Evolutionary conservation across 2,113 vertebrate species (phyloP).

Genomic region (Phainopepla nitens): DNA sequence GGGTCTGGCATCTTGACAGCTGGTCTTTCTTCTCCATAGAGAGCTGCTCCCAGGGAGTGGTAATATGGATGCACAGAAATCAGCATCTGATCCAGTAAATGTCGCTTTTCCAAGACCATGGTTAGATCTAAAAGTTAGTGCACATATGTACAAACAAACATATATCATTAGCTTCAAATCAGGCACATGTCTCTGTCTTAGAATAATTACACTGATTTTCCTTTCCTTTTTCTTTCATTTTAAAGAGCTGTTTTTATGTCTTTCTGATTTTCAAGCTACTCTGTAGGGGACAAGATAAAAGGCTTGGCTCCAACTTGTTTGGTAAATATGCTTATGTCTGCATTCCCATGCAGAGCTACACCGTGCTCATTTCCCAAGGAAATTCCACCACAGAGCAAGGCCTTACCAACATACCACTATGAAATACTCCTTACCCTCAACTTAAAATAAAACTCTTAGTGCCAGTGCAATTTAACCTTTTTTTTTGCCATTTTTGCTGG

Average conservation of each 20-base stretch:
- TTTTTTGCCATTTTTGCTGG: not conserved
- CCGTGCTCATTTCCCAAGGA: not conserved
- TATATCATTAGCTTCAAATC: not conserved
- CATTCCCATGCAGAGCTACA: not conserved
- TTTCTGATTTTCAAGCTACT: not conserved
- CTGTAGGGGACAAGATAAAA: not conserved
- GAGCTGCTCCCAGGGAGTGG: conserved; percentile 72
- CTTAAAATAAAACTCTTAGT: not conserved
- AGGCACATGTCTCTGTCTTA: not conserved
- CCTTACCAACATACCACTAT: not conserved
- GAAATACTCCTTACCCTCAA: not conserved
- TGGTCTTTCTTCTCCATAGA: conserved; percentile 81
- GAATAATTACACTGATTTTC: not conserved
- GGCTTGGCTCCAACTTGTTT: not conserved
- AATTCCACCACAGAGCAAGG: not conserved
- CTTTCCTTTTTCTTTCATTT: not conserved
- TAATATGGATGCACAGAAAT: conserved; percentile 82
- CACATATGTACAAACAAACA: not conserved
- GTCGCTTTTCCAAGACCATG: conserved; percentile 63
- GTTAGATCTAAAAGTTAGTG: not conserved
- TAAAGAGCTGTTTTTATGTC: not conserved
- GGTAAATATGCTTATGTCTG: not conserved
- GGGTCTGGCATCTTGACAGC: conserved; percentile 74
- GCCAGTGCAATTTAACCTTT: not conserved
- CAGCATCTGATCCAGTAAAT: conserved; percentile 55